Conservation (phyloP, 2,797 vertebrate species). For the Erethizon dorsatum region DNA sequence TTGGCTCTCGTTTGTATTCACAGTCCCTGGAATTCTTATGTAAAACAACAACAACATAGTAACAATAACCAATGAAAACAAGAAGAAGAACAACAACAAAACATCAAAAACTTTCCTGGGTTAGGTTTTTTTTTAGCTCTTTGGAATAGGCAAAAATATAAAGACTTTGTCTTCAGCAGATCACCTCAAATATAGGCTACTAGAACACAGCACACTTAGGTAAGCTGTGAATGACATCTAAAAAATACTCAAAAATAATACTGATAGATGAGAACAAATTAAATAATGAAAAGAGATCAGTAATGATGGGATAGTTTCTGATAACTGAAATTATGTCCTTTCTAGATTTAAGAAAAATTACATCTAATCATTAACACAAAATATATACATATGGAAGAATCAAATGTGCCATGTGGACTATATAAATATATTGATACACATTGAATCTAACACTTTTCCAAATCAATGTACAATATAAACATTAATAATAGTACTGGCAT, state of each 20-base stretch:
- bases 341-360: constrained; percentile 40
- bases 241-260: constrained; percentile 78
- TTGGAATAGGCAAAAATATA: constrained; percentile 79
- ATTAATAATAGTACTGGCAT: constrained; percentile 74
- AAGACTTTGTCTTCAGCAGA: constrained; percentile 74
- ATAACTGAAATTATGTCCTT: constrained; percentile 81
- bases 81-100: constrained; percentile 8
- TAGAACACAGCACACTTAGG: constrained; percentile 47
- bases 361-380: constrained; percentile 84
- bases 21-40: constrained; percentile 73
- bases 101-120: constrained; percentile 75
- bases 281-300: constrained; percentile 56
- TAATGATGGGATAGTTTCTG: constrained; percentile 82
- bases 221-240: constrained; percentile 63
- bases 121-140: constrained; percentile 76
- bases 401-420: constrained; percentile 86
- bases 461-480: constrained; percentile 82
- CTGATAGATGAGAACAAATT: constrained; percentile 76
- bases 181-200: constrained; percentile 68
- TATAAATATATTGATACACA: not conserved
- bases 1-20: constrained; percentile 74
- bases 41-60: constrained; percentile 63
- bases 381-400: constrained; percentile 82
- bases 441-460: constrained; percentile 23
- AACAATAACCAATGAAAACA: constrained; percentile 46